Conservation (phyloP, 2,797 vertebrate genomes). For the Acipenser transmontanus region DNA sequence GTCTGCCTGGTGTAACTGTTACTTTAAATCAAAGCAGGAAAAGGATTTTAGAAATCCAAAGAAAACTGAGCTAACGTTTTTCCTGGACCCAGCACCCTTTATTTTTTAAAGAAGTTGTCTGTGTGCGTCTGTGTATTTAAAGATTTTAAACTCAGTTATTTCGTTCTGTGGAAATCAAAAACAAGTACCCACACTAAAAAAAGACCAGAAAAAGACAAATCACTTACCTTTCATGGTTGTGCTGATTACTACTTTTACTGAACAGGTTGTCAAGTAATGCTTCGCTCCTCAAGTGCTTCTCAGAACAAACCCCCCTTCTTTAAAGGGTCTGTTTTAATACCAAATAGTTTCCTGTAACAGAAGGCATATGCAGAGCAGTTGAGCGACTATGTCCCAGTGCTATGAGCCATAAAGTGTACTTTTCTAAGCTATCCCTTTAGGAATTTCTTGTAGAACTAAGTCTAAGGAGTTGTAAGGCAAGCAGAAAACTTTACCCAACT, state of each 20-base stretch:
- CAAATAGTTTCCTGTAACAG: slow-evolving; percentile 17
- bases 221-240: slow-evolving; percentile 66
- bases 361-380: slow-evolving; percentile 19
- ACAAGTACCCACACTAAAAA: background rate
- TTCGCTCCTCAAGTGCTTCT: slow-evolving; percentile 7
- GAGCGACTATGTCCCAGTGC: slow-evolving; percentile 7
- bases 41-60: slow-evolving; percentile 45
- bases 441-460: background rate
- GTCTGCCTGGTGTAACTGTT: slow-evolving; percentile 24
- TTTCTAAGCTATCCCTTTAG: background rate
- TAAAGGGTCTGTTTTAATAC: slow-evolving; percentile 12
- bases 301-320: slow-evolving; percentile 22
- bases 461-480: slow-evolving; percentile 2
- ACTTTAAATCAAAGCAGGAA: slow-evolving; percentile 41
- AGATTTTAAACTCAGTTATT: slow-evolving; percentile 5
- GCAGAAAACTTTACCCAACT: slow-evolving; percentile 2
- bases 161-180: background rate
- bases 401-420: background rate
- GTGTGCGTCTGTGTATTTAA: slow-evolving; percentile 26
- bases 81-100: slow-evolving; percentile 34
- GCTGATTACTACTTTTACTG: slow-evolving; percentile 18
- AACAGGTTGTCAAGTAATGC: slow-evolving; percentile 11
- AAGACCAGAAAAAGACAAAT: slow-evolving; percentile 12
- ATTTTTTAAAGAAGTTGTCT: slow-evolving; percentile 27
- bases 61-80: slow-evolving; percentile 46